Evolutionary conservation across 1,140 invertebrate species (phyloP).

Genomic region (Nautilus pompilius): DNA sequence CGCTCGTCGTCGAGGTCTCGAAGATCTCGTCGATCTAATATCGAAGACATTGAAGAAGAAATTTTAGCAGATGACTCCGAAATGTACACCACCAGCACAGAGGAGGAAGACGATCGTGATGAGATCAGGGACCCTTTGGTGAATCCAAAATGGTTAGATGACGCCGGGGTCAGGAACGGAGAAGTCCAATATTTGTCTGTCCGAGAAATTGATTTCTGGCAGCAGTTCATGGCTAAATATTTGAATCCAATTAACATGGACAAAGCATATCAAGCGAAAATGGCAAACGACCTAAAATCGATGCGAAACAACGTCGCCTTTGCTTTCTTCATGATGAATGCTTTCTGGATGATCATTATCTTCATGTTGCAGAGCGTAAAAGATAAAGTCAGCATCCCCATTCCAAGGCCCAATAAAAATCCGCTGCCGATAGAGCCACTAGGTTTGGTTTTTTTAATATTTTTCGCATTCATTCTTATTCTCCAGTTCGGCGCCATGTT

Average conservation of each 20-base stretch:
- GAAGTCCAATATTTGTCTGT: conserved; percentile 51
- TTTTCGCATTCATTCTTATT: conserved; percentile 57
- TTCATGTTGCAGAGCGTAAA: conserved; percentile 76
- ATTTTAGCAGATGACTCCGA: conserved; percentile 18
- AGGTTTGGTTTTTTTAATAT: conserved; percentile 57
- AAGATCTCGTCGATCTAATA: conserved; percentile 21
- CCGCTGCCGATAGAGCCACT: conserved; percentile 51
- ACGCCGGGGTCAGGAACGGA: conserved; percentile 76
- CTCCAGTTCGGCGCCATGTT: conserved; percentile 59
- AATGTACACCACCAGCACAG: conserved; percentile 14
- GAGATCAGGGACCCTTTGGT: conserved; percentile 27
- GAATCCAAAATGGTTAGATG: conserved; percentile 28
- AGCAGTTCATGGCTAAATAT: conserved; percentile 38
- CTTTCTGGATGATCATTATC: conserved; percentile 95
- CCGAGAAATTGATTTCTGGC: conserved; percentile 37
- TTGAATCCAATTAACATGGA: conserved; percentile 35
- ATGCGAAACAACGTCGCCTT: conserved; percentile 90
- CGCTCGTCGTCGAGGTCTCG: conserved; percentile 22
- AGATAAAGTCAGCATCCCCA: conserved; percentile 74
- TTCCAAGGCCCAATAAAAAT: conserved; percentile 23
- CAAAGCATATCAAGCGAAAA: conserved; percentile 31
- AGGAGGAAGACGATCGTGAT: conserved; percentile 15
- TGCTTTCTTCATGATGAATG: conserved; percentile 97
- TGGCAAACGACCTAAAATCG: conserved; percentile 80
- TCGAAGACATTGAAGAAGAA: conserved; percentile 17